phyloP scores from a whole-genome alignment of 2,113 vertebrate genomes.

The Vimba vimba region DNA sequence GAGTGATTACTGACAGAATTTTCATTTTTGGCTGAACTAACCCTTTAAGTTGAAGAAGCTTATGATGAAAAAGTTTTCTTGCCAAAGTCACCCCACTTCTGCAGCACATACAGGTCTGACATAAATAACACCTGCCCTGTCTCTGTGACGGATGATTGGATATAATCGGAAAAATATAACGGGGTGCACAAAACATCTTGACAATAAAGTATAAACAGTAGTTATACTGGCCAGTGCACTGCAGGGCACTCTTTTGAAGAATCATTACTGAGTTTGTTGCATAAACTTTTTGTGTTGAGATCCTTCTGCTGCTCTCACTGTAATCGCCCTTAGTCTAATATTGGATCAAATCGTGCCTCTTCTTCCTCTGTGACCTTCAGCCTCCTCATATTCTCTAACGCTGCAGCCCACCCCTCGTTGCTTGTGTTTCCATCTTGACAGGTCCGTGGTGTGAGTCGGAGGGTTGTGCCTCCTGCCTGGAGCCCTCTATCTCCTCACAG shows the following conservation, averaged over 20 bases:
- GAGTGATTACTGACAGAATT: too few relatives aligned
- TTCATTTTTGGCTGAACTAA: too few relatives aligned
- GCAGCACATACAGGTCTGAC: constrained; percentile 36
- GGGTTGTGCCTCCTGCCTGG: constrained; percentile 53
- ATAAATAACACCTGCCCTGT: constrained; percentile 47
- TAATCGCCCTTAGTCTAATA: not conserved
- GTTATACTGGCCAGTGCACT: constrained; percentile 4
- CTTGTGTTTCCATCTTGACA: constrained; percentile 36
- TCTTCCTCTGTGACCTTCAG: constrained; percentile 7
- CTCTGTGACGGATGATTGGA: constrained; percentile 42
- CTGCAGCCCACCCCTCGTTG: constrained; percentile 11
- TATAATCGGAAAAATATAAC: constrained; percentile 42
- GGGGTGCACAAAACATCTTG: constrained; percentile 24
- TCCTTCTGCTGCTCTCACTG: not conserved
- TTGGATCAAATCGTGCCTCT: not conserved
- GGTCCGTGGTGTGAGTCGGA: constrained; percentile 38
- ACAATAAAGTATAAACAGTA: constrained; percentile 15
- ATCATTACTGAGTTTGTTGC: not conserved
- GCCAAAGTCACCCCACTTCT: constrained; percentile 56
- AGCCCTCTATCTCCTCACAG: constrained; percentile 54
- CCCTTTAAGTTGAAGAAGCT: not conserved
- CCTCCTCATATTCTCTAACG: not conserved
- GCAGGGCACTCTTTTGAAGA: not conserved
- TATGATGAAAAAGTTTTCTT: constrained; percentile 20
- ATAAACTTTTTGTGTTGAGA: constrained; percentile 11